Evolutionary conservation across 2,888 invertebrate genomes (phyloP).

Genomic region (Phasia obesa): DNA sequence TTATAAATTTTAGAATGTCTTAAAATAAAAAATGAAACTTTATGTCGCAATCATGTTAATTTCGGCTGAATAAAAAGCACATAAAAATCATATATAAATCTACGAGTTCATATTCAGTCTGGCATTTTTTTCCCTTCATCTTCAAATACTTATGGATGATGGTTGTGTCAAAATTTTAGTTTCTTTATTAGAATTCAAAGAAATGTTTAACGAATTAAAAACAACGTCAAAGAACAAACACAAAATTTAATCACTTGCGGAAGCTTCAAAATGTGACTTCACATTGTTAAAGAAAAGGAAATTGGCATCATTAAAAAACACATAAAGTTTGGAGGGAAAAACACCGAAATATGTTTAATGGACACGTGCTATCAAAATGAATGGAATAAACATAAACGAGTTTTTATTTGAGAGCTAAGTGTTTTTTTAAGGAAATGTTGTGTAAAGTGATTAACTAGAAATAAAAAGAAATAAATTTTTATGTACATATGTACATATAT

Average conservation of each 20-base stretch:
- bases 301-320: conserved; percentile 56
- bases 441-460: neutral
- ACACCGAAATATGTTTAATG: conserved; percentile 29
- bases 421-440: conserved; percentile 19
- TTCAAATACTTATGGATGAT: neutral
- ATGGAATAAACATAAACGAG: conserved; percentile 10
- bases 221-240: conserved; percentile 3
- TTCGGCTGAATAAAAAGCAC: conserved; percentile 9
- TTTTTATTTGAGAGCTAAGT: neutral
- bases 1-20: too few species aligned
- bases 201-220: conserved; percentile 36
- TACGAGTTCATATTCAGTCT: too few species aligned
- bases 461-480: neutral
- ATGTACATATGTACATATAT: neutral
- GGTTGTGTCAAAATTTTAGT: conserved; percentile 1
- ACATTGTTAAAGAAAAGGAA: conserved; percentile 45
- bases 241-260: conserved; percentile 54
- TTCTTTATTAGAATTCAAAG: conserved; percentile 50
- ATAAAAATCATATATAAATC: conserved; percentile 19
- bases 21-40: neutral
- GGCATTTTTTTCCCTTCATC: neutral
- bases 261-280: conserved; percentile 42
- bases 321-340: neutral
- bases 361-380: conserved; percentile 57
- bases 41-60: conserved; percentile 34